phyloP scores from a whole-genome alignment of 2,113 vertebrate genomes.

The Misgurnus mizolepis region DNA sequence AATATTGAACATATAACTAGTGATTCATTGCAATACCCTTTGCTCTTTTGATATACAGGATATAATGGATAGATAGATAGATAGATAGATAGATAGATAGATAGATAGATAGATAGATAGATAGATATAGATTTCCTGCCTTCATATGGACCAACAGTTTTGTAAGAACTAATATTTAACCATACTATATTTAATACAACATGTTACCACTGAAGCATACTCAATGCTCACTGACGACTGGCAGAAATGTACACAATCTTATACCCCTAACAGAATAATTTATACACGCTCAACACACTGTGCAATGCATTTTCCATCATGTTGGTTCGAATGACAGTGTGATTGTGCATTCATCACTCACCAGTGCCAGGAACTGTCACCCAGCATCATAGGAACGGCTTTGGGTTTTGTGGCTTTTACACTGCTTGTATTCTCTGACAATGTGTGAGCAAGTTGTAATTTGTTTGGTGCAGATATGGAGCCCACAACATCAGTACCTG shows the following conservation, averaged over 20 bases:
- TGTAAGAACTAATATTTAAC: neutral
- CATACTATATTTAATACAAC: neutral
- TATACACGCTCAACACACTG: neutral
- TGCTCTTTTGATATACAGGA: too few species aligned
- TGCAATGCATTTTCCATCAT: slow-evolving; percentile 43
- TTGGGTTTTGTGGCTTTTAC: slow-evolving; percentile 35
- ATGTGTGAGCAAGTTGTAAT: slow-evolving; percentile 33
- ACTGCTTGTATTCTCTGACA: slow-evolving; percentile 44
- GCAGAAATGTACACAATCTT: neutral
- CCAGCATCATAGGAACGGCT: slow-evolving; percentile 50
- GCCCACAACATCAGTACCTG: slow-evolving; percentile 31
- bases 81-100: too few species aligned
- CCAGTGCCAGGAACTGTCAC: slow-evolving; percentile 61
- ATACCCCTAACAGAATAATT: neutral
- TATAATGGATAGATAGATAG: too few species aligned
- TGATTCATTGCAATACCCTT: too few species aligned
- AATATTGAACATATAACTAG: too few species aligned
- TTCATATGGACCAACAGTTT: neutral
- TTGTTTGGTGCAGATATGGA: slow-evolving; percentile 47
- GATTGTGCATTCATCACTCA: slow-evolving; percentile 66
- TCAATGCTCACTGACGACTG: slow-evolving; percentile 6
- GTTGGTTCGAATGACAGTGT: slow-evolving; percentile 55
- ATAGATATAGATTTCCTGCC: neutral
- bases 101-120: too few species aligned
- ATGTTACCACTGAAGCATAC: slow-evolving; percentile 1